phyloP scores from a whole-genome alignment of 2,797 vertebrate genomes.

The Gallinago nigripennis region DNA sequence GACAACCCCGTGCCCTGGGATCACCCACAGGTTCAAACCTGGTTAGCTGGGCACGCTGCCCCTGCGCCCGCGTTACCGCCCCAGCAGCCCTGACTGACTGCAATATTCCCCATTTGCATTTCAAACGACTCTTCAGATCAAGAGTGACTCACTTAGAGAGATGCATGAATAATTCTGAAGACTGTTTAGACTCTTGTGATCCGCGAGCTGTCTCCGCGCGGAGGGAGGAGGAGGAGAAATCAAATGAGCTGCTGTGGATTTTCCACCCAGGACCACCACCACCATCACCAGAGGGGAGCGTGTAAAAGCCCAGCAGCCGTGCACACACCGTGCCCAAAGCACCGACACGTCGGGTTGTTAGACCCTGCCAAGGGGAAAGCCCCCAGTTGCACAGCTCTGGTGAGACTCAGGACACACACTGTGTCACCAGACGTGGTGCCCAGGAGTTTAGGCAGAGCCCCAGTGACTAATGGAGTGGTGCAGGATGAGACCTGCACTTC shows the following conservation, averaged over 20 bases:
- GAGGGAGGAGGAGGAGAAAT: not conserved
- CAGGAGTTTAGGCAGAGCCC: not conserved
- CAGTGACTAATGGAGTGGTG: rapidly evolving
- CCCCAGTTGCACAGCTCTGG: not conserved
- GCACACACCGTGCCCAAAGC: not conserved
- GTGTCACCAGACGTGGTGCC: rapidly evolving
- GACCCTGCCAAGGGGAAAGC: not conserved
- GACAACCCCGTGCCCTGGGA: rapidly evolving
- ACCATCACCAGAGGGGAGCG: rapidly evolving
- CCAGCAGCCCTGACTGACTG: not conserved
- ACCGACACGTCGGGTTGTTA: rapidly evolving
- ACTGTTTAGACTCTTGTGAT: not conserved
- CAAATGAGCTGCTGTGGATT: not conserved
- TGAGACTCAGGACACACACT: not conserved
- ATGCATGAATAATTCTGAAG: not conserved
- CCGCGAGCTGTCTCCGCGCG: not conserved
- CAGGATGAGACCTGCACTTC: not conserved
- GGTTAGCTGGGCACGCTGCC: not conserved
- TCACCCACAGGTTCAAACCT: not conserved
- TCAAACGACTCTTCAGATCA: not conserved
- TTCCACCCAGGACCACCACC: not conserved
- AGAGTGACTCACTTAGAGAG: not conserved
- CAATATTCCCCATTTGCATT: not conserved
- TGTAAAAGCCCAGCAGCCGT: not conserved
- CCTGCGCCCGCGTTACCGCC: not conserved